phyloP scores from a whole-genome alignment of 2,113 vertebrate genomes.

The Sphaerodactylus townsendi region DNA sequence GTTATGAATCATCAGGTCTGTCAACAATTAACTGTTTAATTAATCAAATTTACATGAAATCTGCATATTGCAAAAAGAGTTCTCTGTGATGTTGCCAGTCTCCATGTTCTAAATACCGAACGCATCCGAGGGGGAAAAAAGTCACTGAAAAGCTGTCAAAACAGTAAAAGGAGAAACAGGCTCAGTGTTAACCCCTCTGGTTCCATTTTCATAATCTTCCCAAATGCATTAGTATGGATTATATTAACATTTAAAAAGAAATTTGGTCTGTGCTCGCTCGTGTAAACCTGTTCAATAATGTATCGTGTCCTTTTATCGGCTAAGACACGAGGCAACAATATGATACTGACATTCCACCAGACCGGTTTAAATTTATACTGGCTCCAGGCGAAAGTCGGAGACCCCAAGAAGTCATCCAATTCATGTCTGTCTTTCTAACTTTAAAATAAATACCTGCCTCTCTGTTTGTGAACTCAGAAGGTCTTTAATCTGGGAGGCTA shows the following conservation, averaged over 20 bases:
- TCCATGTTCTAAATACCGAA: background rate
- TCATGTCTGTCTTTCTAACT: slow-evolving; percentile 2
- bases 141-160: slow-evolving; percentile 12
- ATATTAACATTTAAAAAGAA: slow-evolving; percentile 50
- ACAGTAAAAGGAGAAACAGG: slow-evolving; percentile 6
- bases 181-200: background rate
- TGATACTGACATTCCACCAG: slow-evolving; percentile 29
- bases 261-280: slow-evolving; percentile 31
- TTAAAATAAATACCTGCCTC: slow-evolving; percentile 24
- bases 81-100: background rate
- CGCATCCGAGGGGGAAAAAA: background rate
- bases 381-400: slow-evolving; percentile 22
- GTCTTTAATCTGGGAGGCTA: slow-evolving; percentile 2
- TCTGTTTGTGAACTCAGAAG: background rate
- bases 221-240: slow-evolving; percentile 34
- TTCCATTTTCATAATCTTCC: slow-evolving; percentile 33
- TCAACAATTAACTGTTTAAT: background rate
- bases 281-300: slow-evolving; percentile 47
- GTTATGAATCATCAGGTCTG: background rate
- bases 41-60: background rate
- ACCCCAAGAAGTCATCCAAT: background rate
- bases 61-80: background rate
- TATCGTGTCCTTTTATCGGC: slow-evolving; percentile 21
- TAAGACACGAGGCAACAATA: slow-evolving; percentile 24
- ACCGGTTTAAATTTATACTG: slow-evolving; percentile 28